A percentile compares a stretch with the other conserved stretches of the same genome.
Evolutionary conservation across 2,797 vertebrate genomes (phyloP).

Genomic region (Distichodus sexfasciatus): DNA sequence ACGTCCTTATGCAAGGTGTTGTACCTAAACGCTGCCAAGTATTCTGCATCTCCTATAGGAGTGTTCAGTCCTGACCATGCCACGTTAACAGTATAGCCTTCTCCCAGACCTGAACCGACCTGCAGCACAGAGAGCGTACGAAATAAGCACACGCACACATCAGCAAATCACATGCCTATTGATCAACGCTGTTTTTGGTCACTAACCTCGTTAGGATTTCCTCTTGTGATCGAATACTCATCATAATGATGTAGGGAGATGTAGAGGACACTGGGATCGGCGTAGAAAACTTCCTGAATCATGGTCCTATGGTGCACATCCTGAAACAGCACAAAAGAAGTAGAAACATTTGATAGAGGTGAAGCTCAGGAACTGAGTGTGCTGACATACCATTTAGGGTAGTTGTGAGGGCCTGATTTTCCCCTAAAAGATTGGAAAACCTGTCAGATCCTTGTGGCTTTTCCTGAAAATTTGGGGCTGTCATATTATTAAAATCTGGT

Average conservation of each 20-base stretch:
- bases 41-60: conserved; percentile 91
- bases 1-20: too few relatives aligned
- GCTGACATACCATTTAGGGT: neutral
- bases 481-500: too few relatives aligned
- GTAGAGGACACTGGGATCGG: conserved; percentile 86
- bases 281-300: conserved; percentile 89
- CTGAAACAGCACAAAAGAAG: conserved; percentile 58
- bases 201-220: neutral
- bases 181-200: neutral
- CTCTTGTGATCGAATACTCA: conserved; percentile 78
- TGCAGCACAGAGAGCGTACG: conserved; percentile 24
- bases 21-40: conserved; percentile 92
- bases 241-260: conserved; percentile 89
- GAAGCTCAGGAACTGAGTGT: neutral
- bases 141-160: too few relatives aligned
- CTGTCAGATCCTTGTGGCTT: too few relatives aligned
- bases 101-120: conserved; percentile 51
- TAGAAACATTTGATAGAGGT: neutral
- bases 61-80: conserved; percentile 86
- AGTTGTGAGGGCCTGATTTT: too few relatives aligned
- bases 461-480: too few relatives aligned
- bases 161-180: too few relatives aligned
- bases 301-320: conserved; percentile 92
- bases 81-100: conserved; percentile 89
- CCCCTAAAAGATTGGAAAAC: too few relatives aligned